Evolutionary conservation across 2,797 vertebrate genomes (phyloP).

Genomic region (Caiman crocodilus): DNA sequence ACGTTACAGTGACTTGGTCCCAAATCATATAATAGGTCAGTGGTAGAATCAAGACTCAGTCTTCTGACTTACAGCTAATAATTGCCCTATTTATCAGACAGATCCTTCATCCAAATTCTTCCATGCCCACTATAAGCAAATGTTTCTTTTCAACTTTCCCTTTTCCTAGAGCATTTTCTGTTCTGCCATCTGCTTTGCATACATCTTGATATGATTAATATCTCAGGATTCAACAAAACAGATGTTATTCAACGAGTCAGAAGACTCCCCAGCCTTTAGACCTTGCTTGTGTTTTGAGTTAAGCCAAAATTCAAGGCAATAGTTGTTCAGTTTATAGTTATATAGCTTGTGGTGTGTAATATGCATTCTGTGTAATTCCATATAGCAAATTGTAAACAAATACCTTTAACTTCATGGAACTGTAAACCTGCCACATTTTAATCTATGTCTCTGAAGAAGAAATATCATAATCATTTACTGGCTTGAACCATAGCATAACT

Average conservation of each 20-base stretch:
- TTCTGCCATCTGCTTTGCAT: not conserved
- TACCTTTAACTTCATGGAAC: not conserved
- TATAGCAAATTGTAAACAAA: not conserved
- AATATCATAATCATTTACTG: not conserved
- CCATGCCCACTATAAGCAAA: not conserved
- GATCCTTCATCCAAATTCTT: not conserved
- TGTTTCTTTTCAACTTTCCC: rapidly evolving
- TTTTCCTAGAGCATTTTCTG: not conserved
- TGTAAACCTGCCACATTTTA: not conserved
- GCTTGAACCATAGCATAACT: no score
- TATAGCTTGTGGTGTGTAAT: not conserved
- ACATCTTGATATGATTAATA: not conserved
- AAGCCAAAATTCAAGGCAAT: not conserved
- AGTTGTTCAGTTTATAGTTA: not conserved
- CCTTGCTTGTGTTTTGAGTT: not conserved
- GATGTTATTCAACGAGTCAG: not conserved
- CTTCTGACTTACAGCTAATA: not conserved
- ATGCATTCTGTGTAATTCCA: not conserved
- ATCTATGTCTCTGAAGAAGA: not conserved
- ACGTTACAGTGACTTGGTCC: not conserved
- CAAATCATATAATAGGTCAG: not conserved
- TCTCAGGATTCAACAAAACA: not conserved
- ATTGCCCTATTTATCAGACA: not conserved
- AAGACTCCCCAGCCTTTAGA: not conserved
- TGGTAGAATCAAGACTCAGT: not conserved